Conservation (phyloP, 2,888 invertebrate species). For the Drosophila longiperda region DNA sequence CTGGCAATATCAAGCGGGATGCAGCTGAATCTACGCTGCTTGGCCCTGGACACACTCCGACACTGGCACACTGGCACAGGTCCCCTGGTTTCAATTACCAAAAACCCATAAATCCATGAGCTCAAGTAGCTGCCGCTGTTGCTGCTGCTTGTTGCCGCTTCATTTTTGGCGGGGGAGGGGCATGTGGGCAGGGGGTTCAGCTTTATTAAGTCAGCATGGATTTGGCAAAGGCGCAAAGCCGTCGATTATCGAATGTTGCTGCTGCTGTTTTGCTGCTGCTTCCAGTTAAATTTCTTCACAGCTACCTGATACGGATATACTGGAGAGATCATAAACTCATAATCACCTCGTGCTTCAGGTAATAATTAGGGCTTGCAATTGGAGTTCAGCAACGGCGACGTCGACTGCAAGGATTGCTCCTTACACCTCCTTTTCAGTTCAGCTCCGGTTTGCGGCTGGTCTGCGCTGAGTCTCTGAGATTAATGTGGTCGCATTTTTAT, state of each 20-base stretch:
- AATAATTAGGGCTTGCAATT: slow-evolving; percentile 60
- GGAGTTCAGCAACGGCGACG: slow-evolving; percentile 28
- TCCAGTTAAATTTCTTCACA: slow-evolving; percentile 50
- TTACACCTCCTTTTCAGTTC: slow-evolving; percentile 11
- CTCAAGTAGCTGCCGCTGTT: slow-evolving; percentile 53
- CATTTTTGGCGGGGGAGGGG: slow-evolving; percentile 6
- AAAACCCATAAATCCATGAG: slow-evolving; percentile 60
- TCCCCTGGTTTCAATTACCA: slow-evolving; percentile 59
- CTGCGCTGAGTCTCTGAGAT: slow-evolving; percentile 29
- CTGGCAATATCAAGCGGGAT: slow-evolving; percentile 7
- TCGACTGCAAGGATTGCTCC: not conserved
- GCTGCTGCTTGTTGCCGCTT: not conserved
- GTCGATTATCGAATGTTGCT: slow-evolving; percentile 29
- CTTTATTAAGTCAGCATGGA: slow-evolving; percentile 61
- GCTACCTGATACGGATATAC: slow-evolving; percentile 27
- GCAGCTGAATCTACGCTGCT: slow-evolving; percentile 7
- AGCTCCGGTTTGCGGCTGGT: slow-evolving; percentile 18
- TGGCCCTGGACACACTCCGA: not conserved
- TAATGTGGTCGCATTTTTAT: slow-evolving; percentile 74
- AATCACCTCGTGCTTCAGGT: slow-evolving; percentile 71
- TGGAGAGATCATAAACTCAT: slow-evolving; percentile 75
- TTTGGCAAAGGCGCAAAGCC: slow-evolving; percentile 67
- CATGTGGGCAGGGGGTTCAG: slow-evolving; percentile 12
- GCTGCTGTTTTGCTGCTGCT: slow-evolving; percentile 16
- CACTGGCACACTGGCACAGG: slow-evolving; percentile 14